phyloP scores from a whole-genome alignment of 2,888 invertebrate genomes.

The Margaritifera margaritifera region DNA sequence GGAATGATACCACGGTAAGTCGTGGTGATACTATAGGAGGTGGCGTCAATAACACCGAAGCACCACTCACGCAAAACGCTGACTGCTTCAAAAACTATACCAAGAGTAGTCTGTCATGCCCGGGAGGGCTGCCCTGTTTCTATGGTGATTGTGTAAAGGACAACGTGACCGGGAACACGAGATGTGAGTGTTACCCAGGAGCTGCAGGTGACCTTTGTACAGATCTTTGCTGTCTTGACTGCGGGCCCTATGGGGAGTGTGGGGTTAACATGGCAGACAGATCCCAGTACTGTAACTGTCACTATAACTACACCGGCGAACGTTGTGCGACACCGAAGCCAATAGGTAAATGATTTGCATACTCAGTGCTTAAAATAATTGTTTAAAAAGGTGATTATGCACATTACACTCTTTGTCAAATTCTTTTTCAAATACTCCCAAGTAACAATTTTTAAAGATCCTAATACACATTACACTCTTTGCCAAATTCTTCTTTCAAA shows the following conservation, averaged over 20 bases:
- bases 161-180: neutral
- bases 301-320: slow-evolving; percentile 6
- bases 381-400: too few species aligned
- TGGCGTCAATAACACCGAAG: too few species aligned
- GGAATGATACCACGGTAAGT: neutral
- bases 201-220: slow-evolving; percentile 13
- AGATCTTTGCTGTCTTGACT: slow-evolving; percentile 23
- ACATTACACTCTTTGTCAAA: neutral
- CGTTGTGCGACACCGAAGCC: neutral
- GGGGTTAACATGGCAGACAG: slow-evolving; percentile 1
- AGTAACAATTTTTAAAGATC: too few species aligned
- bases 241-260: slow-evolving; percentile 25
- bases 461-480: too few species aligned
- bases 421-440: too few species aligned
- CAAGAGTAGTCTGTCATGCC: neutral
- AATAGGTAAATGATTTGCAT: slow-evolving; percentile 1
- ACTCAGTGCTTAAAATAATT: too few species aligned
- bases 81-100: neutral
- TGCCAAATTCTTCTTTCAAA: too few species aligned
- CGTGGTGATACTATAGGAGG: too few species aligned
- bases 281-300: slow-evolving; percentile 6
- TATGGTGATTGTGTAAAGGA: slow-evolving; percentile 14
- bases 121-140: slow-evolving; percentile 4
- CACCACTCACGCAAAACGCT: neutral
- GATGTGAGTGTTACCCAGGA: slow-evolving; percentile 16